A percentile compares a stretch with the other conserved stretches of the same genome.
These are phyloP conservation scores for Motacilla tschutschensis DNA, from an alignment of 2,113 vertebrate species.

Conservation along the genomic window DNA sequence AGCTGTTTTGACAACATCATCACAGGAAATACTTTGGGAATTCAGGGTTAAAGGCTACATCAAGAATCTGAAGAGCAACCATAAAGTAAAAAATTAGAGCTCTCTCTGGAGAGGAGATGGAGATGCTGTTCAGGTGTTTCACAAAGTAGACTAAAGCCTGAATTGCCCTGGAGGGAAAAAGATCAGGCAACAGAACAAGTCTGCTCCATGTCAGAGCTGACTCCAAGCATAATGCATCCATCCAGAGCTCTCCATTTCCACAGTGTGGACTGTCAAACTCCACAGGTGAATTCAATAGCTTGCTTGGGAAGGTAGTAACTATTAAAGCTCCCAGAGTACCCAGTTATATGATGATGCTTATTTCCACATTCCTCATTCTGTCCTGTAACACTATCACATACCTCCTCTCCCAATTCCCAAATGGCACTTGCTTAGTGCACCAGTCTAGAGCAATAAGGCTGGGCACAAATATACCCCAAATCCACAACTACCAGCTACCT, in stretches of 20 bases:
- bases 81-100: background rate
- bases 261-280: background rate
- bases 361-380: background rate
- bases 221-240: background rate
- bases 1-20: background rate
- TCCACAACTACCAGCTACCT: background rate
- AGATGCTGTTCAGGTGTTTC: background rate
- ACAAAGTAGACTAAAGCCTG: background rate
- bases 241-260: background rate
- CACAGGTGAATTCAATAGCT: background rate
- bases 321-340: background rate
- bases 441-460: background rate
- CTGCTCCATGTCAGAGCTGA: background rate
- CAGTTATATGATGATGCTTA: background rate
- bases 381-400: background rate
- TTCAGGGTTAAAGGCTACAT: background rate
- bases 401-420: background rate
- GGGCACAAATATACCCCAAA: background rate
- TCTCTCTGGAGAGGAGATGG: background rate
- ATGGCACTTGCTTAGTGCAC: background rate
- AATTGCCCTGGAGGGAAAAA: background rate
- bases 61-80: background rate
- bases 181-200: background rate
- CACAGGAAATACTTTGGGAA: conserved; percentile 15
- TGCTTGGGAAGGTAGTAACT: background rate